Conservation (phyloP, 92 coral and sea anemone species). For the Parazoanthus darwini region DNA sequence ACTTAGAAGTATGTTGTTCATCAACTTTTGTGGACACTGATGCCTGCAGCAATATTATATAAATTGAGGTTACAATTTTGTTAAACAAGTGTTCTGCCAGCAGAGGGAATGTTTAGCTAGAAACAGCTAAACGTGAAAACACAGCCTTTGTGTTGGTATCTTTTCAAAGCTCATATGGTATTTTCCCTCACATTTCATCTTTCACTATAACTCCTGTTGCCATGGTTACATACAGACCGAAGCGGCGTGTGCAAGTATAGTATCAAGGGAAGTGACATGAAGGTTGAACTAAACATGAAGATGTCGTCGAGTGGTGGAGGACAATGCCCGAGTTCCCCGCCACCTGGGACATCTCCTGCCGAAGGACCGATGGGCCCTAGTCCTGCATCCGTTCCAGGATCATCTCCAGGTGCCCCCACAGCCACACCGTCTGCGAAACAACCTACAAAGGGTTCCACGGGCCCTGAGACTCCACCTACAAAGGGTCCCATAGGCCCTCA, state of each 20-base stretch:
- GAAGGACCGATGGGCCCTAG: background rate
- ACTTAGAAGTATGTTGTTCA: no score
- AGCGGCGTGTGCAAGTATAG: background rate
- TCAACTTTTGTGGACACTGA: no score
- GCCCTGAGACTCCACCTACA: background rate
- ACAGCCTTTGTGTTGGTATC: background rate
- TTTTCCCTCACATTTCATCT: background rate
- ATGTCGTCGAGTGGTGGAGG: background rate
- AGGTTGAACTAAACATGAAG: constrained; percentile 14
- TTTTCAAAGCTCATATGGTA: background rate
- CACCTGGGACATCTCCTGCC: background rate
- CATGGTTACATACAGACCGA: background rate
- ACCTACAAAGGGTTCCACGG: background rate
- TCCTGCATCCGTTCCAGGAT: background rate
- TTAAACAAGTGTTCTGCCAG: no score
- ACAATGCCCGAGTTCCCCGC: background rate
- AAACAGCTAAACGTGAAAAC: background rate
- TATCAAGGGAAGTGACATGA: constrained; percentile 23
- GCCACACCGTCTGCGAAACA: background rate
- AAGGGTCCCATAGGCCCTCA: background rate
- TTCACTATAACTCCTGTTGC: background rate
- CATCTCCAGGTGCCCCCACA: background rate
- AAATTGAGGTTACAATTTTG: no score
- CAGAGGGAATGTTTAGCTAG: no score
- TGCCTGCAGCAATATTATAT: no score